Evolutionary conservation across 2,113 vertebrate genomes (phyloP).

Genomic region (Lycaon pictus): DNA sequence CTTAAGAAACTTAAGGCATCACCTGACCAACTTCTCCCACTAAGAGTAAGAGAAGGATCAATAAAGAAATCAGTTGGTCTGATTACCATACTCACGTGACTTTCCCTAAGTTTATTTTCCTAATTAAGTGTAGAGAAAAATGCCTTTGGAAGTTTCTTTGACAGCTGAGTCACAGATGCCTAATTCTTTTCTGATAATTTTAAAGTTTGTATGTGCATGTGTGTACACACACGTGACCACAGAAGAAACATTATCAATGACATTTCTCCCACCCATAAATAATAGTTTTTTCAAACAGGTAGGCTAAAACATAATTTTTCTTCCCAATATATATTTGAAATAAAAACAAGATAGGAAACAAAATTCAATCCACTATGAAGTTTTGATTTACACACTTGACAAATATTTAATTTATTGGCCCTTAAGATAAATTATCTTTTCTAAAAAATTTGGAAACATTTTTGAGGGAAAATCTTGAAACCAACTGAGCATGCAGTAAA

Average conservation of each 20-base stretch:
- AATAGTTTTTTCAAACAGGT: not conserved
- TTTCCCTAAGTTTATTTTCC: not conserved
- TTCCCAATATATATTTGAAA: not conserved
- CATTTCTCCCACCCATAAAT: not conserved
- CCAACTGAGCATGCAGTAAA: not conserved
- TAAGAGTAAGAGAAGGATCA: not conserved
- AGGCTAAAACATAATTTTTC: not conserved
- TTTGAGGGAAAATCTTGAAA: not conserved
- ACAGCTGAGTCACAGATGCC: not conserved
- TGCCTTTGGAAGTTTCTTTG: not conserved
- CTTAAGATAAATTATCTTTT: not conserved
- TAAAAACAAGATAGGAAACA: not conserved
- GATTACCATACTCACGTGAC: not conserved
- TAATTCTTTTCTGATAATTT: not conserved
- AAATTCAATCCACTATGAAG: not conserved
- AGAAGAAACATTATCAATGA: not conserved
- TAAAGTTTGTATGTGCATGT: not conserved
- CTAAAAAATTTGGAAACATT: not conserved
- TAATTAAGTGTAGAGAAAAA: not conserved
- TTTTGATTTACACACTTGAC: not conserved
- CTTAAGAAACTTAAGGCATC: not conserved
- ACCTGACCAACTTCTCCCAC: not conserved
- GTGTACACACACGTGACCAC: not conserved
- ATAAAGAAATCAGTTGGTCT: not conserved
- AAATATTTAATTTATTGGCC: constrained; percentile 2